Conservation (phyloP, 2,113 vertebrate species). For the Haemorhous mexicanus region DNA sequence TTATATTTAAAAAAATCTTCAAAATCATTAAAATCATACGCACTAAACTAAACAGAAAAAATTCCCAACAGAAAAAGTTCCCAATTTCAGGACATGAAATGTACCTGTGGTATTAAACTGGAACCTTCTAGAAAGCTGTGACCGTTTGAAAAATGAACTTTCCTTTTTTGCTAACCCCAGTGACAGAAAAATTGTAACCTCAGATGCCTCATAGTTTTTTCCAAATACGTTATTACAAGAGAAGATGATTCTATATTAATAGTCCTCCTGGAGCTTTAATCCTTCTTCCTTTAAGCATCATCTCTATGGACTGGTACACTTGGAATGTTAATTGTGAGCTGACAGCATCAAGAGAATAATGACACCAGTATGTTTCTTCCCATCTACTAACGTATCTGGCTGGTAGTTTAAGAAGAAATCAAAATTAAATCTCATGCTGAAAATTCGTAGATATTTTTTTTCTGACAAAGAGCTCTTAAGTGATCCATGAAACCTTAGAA, state of each 20-base stretch:
- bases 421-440: background rate
- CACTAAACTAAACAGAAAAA: background rate
- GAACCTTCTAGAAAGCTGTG: constrained; percentile 14
- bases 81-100: background rate
- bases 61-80: background rate
- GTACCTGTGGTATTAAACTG: constrained; percentile 9
- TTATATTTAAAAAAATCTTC: background rate
- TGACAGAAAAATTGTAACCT: background rate
- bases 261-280: background rate
- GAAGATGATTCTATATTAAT: background rate
- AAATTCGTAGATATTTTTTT: background rate
- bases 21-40: background rate
- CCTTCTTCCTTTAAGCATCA: background rate
- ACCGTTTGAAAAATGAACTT: background rate
- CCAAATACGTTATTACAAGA: background rate
- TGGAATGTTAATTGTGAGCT: background rate
- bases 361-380: background rate
- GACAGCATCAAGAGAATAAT: background rate
- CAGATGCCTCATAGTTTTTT: background rate
- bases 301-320: background rate
- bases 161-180: background rate
- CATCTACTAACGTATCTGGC: background rate
- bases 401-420: background rate
- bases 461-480: background rate
- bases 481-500: background rate